Base-by-base conservation (phyloP, 2,797 vertebrate species). In the Lophius americanus region DNA sequence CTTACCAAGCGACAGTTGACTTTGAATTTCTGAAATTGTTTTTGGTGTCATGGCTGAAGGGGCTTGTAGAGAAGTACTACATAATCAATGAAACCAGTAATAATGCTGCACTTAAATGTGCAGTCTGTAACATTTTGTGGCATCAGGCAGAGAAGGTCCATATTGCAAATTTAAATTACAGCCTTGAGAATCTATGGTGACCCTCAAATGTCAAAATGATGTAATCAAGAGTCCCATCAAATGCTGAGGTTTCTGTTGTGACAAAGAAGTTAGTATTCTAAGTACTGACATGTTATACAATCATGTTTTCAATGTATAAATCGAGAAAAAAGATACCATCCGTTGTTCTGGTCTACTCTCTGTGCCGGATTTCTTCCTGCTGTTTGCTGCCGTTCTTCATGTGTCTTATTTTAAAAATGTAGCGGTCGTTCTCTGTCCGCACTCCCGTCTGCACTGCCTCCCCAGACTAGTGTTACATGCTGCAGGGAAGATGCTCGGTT, bases 401-500 rank as follows among this genome's bases (percentile, higher is more conserved):
- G 37, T 38, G 37, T 7, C 37, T 35, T 57, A 51, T 74, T 68
- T 60, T 10, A 9, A 49, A 52, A 53, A 43, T 42, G 49, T 42
- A 7, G 48, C 57, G 12, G 23, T 37, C 3, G 9, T 11, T 37
- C 44, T 14, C 36, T 51, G 9, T 35, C 57, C 50, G 13, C 42
- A 23, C 52, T 49, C 53, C 36, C 13, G 66, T 59, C 64, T 55
- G 52, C 89, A 79, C 88, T 84, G 83, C 83, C 78, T 55, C 76
- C 68, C 88, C 88, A 77, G 85, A 93, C 93, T 92, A 88, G 84
- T 68, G 88, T 94, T 94, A 93, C 94, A 93, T 62, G 62, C 52
- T n/a, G 71, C 56, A 89, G 92, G 93, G 92, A 96, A 94, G 91
- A 91, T 93, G 91, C 91, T 92, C 76, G 86, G 86, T 78, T 89